A percentile compares a stretch with the other conserved stretches of the same genome.
Evolutionary conservation across 2,797 vertebrate genomes (phyloP).

Genomic region (Rhabdophis nuchalis): DNA sequence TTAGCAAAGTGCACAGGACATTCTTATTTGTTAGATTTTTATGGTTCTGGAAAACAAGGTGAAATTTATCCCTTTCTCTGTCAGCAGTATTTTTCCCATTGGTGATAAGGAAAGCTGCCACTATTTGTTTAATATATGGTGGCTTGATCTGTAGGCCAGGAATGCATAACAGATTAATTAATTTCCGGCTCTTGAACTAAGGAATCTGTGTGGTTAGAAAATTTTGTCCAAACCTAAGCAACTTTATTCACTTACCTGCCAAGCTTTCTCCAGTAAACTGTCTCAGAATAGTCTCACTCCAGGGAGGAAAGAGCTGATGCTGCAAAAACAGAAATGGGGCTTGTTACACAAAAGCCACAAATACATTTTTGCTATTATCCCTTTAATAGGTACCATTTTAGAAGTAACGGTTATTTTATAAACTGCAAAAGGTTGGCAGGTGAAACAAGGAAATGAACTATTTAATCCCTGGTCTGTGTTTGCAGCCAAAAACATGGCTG

Average conservation of each 20-base stretch:
- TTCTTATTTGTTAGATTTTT: not conserved
- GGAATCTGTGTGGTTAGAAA: slow-evolving; percentile 15
- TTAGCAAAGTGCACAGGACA: not conserved
- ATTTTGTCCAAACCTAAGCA: not conserved
- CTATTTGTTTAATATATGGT: not conserved
- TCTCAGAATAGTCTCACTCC: accelerated
- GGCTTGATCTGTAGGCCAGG: slow-evolving; percentile 38
- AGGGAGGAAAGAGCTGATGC: not conserved
- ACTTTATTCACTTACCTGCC: not conserved
- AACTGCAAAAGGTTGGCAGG: not conserved
- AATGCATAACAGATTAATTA: slow-evolving; percentile 50
- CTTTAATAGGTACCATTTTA: not conserved
- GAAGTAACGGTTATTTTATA: not conserved
- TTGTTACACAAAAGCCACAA: not conserved
- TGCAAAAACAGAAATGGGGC: not conserved
- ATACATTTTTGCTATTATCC: not conserved
- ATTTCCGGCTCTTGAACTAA: slow-evolving; percentile 11
- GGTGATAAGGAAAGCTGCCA: not conserved
- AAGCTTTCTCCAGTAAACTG: slow-evolving; percentile 3
- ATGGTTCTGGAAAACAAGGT: not conserved
- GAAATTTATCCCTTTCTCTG: not conserved
- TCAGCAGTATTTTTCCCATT: not conserved
- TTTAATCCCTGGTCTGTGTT: not conserved
- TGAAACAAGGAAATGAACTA: not conserved
- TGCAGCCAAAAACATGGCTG: not conserved